phyloP scores from a whole-genome alignment of 2,797 vertebrate species.

The Intellagama lesueurii region DNA sequence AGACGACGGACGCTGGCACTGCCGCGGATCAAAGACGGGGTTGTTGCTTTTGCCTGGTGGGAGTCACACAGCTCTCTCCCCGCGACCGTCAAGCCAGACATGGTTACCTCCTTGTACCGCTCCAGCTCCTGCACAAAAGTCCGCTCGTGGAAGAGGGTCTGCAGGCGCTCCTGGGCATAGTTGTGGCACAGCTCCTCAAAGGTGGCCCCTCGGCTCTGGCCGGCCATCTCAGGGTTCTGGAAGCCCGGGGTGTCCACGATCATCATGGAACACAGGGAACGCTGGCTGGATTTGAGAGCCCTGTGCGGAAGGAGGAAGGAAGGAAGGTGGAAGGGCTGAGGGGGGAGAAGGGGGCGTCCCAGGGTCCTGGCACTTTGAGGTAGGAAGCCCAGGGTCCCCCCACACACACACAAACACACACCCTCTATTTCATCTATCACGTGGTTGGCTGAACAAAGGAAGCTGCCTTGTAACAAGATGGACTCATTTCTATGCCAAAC shows the following conservation, averaged over 20 bases:
- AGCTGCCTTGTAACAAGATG: background rate
- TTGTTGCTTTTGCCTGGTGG: too few species aligned
- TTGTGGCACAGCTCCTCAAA: slow-evolving; percentile 98
- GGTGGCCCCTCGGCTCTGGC: slow-evolving; percentile 88
- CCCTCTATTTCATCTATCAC: background rate
- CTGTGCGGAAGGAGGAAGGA: slow-evolving; percentile 71
- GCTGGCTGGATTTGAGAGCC: slow-evolving; percentile 96
- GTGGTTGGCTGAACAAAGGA: background rate
- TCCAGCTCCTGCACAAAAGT: slow-evolving; percentile 93
- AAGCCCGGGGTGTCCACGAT: slow-evolving; percentile 96
- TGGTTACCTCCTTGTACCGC: slow-evolving; percentile 92
- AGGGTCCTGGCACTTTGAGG: background rate
- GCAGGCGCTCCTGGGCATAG: slow-evolving; percentile 95
- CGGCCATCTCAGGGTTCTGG: slow-evolving; percentile 91
- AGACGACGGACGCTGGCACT: background rate
- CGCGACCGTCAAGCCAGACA: background rate
- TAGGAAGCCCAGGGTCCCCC: too few species aligned
- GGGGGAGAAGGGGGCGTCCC: background rate
- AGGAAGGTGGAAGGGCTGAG: too few species aligned
- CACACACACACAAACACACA: too few species aligned
- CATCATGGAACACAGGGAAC: slow-evolving; percentile 92
- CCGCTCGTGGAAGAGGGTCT: slow-evolving; percentile 93
- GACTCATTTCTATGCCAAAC: too few species aligned
- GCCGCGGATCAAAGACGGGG: background rate
- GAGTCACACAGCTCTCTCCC: too few species aligned